Percentiles rank a stretch among this genome's conserved stretches.
Conservation (phyloP, 2,888 invertebrate species). For the Automeris io region DNA sequence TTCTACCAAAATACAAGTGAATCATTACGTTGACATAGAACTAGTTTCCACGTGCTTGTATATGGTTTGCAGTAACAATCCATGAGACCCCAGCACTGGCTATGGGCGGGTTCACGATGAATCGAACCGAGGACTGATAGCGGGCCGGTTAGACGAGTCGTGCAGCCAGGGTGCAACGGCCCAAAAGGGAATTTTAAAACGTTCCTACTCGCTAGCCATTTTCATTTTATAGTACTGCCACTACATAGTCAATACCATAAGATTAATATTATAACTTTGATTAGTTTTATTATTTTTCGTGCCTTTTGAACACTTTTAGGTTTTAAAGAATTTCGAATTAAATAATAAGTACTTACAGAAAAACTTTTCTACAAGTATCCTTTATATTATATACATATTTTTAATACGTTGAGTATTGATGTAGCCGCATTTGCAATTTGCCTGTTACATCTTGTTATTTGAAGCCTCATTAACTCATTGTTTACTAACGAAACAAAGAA, state of each 20-base stretch:
- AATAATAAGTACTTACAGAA: too few relatives aligned
- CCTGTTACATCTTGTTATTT: too few relatives aligned
- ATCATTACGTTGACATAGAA: neutral
- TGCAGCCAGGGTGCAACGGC: slow-evolving; percentile 68
- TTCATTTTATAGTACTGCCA: slow-evolving; percentile 50
- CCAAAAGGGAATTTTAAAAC: slow-evolving; percentile 73
- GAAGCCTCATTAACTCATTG: slow-evolving; percentile 6
- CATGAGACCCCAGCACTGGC: slow-evolving; percentile 59
- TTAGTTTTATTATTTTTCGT: neutral
- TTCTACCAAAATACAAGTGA: too few relatives aligned
- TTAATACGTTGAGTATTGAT: too few relatives aligned
- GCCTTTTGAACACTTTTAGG: neutral
- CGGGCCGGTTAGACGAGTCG: slow-evolving; percentile 74
- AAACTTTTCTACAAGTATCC: too few relatives aligned
- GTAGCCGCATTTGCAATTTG: too few relatives aligned
- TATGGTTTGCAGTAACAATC: slow-evolving; percentile 56
- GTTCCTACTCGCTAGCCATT: slow-evolving; percentile 60
- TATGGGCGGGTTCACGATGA: slow-evolving; percentile 59
- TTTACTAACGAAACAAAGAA: slow-evolving; percentile 27
- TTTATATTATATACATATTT: too few relatives aligned
- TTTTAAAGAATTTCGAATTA: neutral
- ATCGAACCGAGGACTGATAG: slow-evolving; percentile 70
- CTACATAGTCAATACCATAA: too few relatives aligned
- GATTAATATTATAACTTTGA: too few relatives aligned
- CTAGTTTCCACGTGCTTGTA: slow-evolving; percentile 20